Evolutionary conservation across 2,888 invertebrate species (phyloP).

Genomic region (Uropetala carovei): DNA sequence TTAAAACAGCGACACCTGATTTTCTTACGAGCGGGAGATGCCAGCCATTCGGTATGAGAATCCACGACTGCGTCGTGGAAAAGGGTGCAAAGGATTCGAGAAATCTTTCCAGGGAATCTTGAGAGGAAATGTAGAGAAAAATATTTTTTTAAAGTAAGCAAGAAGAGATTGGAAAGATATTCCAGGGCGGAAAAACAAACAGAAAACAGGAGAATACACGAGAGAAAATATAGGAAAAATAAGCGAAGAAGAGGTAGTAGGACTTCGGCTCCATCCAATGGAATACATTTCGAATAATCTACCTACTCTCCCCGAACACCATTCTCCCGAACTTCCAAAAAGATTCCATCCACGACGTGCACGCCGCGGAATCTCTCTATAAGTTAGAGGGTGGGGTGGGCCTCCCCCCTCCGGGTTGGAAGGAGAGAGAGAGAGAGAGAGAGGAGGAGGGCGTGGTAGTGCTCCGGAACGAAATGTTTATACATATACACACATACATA

Average conservation of each 20-base stretch:
- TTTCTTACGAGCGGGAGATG: neutral
- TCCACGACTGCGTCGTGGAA: neutral
- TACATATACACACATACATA: neutral
- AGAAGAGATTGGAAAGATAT: slow-evolving; percentile 47
- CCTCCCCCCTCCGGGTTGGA: neutral
- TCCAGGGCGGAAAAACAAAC: slow-evolving; percentile 27
- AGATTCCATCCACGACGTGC: slow-evolving; percentile 49
- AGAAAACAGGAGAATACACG: slow-evolving; percentile 44
- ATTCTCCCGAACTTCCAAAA: slow-evolving; percentile 24
- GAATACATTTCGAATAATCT: slow-evolving; percentile 62
- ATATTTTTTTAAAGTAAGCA: slow-evolving; percentile 24
- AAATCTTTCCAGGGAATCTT: neutral
- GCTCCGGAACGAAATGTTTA: neutral
- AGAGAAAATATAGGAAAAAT: slow-evolving; percentile 34
- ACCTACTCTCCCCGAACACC: slow-evolving; percentile 7
- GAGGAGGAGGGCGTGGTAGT: neutral
- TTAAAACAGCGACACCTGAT: neutral
- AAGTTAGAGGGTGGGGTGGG: neutral
- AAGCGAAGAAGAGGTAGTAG: neutral
- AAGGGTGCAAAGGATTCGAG: slow-evolving; percentile 5
- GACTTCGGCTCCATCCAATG: slow-evolving; percentile 16
- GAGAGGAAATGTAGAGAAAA: slow-evolving; percentile 10
- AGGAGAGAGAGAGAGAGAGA: neutral
- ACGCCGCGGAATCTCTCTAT: slow-evolving; percentile 36
- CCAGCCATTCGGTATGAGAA: neutral